Percentiles rank a stretch among this genome's conserved stretches.
Conservation (phyloP, 1,140 invertebrate species). For the Microplitis mediator region DNA sequence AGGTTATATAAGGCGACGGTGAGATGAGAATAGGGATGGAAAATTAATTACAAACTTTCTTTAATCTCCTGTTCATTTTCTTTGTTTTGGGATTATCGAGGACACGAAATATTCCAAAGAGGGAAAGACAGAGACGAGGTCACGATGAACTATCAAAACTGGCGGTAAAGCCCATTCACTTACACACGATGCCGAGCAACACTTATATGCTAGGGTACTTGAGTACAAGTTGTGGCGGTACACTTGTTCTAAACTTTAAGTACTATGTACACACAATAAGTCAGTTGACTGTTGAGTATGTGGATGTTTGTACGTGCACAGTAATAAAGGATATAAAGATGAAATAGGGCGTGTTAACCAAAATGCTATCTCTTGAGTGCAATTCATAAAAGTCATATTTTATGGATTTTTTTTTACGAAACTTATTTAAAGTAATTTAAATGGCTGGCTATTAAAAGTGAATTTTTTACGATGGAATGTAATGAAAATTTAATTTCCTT, state of each 20-base stretch:
- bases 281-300: neutral
- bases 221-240: constrained; percentile 8
- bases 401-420: too few species aligned
- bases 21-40: too few species aligned
- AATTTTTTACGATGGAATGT: too few species aligned
- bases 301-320: neutral
- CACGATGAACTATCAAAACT: constrained; percentile 9
- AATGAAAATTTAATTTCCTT: too few species aligned
- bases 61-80: neutral
- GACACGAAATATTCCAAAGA: neutral
- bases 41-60: neutral
- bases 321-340: neutral
- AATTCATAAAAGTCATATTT: too few species aligned
- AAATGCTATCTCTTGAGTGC: too few species aligned
- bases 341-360: too few species aligned
- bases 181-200: neutral
- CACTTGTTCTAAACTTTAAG: constrained; percentile 4
- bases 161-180: neutral
- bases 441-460: too few species aligned
- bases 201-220: neutral
- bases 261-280: neutral
- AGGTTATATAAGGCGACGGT: too few species aligned
- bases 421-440: too few species aligned
- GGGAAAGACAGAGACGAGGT: neutral
- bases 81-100: neutral